A percentile compares a stretch with the other conserved stretches of the same genome.
These are phyloP conservation scores for Vandiemenella viatica DNA, from an alignment of 2,888 invertebrate genomes.

Conservation along the genomic window DNA sequence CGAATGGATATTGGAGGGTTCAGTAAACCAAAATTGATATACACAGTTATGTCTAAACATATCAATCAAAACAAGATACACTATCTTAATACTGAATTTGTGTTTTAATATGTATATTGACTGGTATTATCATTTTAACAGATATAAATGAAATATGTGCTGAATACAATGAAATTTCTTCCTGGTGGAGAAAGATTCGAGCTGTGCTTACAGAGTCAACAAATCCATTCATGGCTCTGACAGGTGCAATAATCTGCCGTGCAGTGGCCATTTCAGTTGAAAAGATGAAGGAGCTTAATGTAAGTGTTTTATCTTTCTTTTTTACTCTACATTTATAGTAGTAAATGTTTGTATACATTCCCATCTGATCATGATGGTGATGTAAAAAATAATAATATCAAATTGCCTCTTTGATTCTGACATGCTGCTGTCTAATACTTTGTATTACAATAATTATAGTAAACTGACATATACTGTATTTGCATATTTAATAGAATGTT, in stretches of 20 bases:
- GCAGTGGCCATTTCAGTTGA: slow-evolving; percentile 46
- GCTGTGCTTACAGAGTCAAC: slow-evolving; percentile 54
- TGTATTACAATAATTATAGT: too few species aligned
- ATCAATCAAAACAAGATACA: too few species aligned
- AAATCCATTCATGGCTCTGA: slow-evolving; percentile 60
- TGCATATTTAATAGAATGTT: too few species aligned
- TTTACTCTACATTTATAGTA: neutral
- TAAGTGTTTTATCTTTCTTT: slow-evolving; percentile 11
- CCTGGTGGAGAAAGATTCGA: slow-evolving; percentile 71
- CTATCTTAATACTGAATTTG: neutral
- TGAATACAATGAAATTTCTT: slow-evolving; percentile 52
- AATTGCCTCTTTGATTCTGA: neutral
- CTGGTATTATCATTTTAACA: slow-evolving; percentile 14
- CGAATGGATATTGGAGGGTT: too few species aligned
- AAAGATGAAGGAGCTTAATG: slow-evolving; percentile 17
- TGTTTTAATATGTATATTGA: neutral
- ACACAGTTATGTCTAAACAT: too few species aligned
- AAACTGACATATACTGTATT: too few species aligned
- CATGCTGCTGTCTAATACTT: too few species aligned
- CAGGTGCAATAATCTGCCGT: slow-evolving; percentile 70
- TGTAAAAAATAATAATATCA: neutral
- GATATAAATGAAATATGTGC: slow-evolving; percentile 38
- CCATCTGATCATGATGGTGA: neutral
- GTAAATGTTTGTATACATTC: too few species aligned
- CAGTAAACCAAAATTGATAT: too few species aligned